Evolutionary conservation across 2,797 vertebrate genomes (phyloP).

Genomic region (Lagodon rhomboides): DNA sequence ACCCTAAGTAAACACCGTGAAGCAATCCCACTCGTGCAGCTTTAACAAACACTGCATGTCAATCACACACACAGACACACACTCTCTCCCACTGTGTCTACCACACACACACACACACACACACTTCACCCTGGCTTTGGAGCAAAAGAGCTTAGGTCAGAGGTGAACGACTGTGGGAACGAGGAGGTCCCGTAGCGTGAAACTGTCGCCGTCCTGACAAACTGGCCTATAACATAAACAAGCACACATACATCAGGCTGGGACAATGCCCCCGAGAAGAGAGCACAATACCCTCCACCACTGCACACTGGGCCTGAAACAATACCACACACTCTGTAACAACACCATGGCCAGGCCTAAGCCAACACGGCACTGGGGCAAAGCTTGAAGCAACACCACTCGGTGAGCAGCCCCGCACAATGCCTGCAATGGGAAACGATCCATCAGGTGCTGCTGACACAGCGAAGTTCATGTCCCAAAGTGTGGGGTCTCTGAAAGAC

Average conservation of each 20-base stretch:
- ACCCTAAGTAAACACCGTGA: constrained; percentile 51
- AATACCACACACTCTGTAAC: constrained; percentile 78
- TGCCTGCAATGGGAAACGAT: constrained; percentile 62
- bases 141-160: constrained; percentile 67
- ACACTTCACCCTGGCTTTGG: constrained; percentile 30
- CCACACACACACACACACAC: constrained; percentile 22
- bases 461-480: constrained; percentile 58
- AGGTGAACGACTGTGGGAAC: constrained; percentile 81
- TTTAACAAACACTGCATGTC: constrained; percentile 55
- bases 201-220: constrained; percentile 79
- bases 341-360: constrained; percentile 68
- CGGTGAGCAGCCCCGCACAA: constrained; percentile 50
- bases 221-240: constrained; percentile 80
- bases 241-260: constrained; percentile 62
- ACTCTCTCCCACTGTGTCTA: not conserved
- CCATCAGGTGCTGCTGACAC: constrained; percentile 64
- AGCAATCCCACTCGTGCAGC: constrained; percentile 35
- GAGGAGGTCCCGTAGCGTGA: constrained; percentile 58
- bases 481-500: constrained; percentile 52
- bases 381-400: constrained; percentile 63
- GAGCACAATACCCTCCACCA: constrained; percentile 68
- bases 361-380: constrained; percentile 56
- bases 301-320: constrained; percentile 70
- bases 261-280: constrained; percentile 71
- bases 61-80: constrained; percentile 48